Conservation (phyloP, 2,113 vertebrate genomes). For the Poecile atricapillus region DNA sequence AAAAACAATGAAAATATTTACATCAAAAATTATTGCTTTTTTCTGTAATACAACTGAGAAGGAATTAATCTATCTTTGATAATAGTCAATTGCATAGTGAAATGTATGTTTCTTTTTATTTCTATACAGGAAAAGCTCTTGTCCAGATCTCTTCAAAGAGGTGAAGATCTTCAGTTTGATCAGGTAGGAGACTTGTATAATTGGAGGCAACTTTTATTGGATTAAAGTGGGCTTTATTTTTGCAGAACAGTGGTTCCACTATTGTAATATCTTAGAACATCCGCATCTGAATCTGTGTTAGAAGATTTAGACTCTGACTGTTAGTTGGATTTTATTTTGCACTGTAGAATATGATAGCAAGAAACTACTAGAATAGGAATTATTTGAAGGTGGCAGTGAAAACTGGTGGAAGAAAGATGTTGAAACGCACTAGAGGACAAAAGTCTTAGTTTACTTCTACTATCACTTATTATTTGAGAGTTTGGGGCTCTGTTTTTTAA, state of each 20-base stretch:
- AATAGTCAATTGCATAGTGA: not conserved
- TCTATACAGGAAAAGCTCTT: conserved; percentile 88
- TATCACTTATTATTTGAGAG: not conserved
- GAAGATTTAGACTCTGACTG: not conserved
- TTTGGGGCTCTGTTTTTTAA: not conserved
- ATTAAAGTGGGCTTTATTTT: not conserved
- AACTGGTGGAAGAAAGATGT: not conserved
- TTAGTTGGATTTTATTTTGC: not conserved
- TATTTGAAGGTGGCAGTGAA: not conserved
- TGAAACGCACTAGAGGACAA: not conserved
- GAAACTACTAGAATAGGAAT: not conserved
- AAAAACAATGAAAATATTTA: not conserved
- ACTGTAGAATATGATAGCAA: not conserved
- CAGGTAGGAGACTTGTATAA: conserved; percentile 80
- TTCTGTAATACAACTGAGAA: not conserved
- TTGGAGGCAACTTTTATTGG: not conserved
- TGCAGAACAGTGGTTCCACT: not conserved
- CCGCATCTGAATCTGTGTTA: fast-evolving
- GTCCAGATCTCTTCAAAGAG: conserved; percentile 97
- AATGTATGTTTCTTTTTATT: not conserved
- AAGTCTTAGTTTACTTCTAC: not conserved
- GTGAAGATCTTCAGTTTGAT: conserved; percentile 99
- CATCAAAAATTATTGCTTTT: not conserved
- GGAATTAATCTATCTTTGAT: not conserved
- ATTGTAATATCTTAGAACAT: not conserved